These are phyloP conservation scores for Zhengitettix transpicula DNA, from an alignment of 2,888 invertebrate species.

Conservation along the genomic window DNA sequence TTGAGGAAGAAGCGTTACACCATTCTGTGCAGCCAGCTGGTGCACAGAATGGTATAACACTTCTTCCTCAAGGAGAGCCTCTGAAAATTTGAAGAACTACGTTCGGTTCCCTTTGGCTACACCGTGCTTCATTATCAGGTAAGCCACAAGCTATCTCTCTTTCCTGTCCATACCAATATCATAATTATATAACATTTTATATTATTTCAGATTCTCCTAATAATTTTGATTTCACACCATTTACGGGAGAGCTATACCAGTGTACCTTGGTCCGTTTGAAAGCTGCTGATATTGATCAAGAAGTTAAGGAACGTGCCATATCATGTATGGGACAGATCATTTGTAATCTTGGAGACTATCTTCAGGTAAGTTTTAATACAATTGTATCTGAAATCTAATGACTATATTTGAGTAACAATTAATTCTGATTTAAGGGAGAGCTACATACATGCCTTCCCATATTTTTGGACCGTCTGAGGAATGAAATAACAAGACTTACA, in stretches of 20 bases:
- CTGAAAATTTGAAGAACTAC: no score
- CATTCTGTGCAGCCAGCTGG: no score
- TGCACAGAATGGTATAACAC: no score
- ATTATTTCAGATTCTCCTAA: conserved; percentile 24
- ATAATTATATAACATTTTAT: no score
- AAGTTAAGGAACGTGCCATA: conserved; percentile 96
- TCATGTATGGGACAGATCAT: conserved; percentile 92
- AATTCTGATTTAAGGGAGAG: conserved; percentile 35
- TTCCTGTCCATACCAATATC: no score
- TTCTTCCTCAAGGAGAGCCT: no score
- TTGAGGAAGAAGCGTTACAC: no score
- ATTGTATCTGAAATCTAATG: neutral
- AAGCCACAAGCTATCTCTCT: no score
- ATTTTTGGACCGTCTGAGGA: conserved; percentile 83
- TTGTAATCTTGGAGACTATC: conserved; percentile 75
- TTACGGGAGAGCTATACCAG: conserved; percentile 63
- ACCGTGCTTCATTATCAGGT: no score
- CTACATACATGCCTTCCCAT: conserved; percentile 78
- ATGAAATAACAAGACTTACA: conserved; percentile 92
- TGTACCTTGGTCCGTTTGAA: conserved; percentile 73
- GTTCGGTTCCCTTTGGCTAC: no score
- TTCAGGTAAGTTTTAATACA: conserved; percentile 32
- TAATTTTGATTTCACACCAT: conserved; percentile 58
- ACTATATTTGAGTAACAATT: neutral
- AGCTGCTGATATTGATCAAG: conserved; percentile 96